A percentile compares a stretch with the other conserved stretches of the same genome.
Evolutionary conservation across 2,797 vertebrate species (phyloP).

Genomic region (Cottoperca gobio): DNA sequence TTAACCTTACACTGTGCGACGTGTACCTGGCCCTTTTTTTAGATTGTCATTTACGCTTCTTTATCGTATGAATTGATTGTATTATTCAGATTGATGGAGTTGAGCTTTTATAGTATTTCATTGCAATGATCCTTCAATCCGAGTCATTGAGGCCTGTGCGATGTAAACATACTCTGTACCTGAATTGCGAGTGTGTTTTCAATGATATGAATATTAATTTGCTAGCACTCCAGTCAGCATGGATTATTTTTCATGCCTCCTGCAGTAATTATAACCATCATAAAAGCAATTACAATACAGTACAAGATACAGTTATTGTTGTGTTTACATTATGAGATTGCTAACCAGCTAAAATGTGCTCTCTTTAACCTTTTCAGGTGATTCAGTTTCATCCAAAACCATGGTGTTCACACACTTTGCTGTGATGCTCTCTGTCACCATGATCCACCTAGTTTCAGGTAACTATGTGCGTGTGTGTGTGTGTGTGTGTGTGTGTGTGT

Average conservation of each 20-base stretch:
- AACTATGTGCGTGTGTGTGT: constrained; percentile 50
- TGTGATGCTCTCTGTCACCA: constrained; percentile 81
- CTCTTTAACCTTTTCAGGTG: constrained; percentile 69
- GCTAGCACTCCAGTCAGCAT: neutral
- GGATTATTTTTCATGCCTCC: neutral
- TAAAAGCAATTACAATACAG: constrained; percentile 7
- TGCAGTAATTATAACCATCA: constrained; percentile 13
- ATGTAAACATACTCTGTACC: constrained; percentile 66
- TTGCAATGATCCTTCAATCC: constrained; percentile 27
- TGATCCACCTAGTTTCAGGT: constrained; percentile 83
- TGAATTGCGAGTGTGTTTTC: constrained; percentile 23
- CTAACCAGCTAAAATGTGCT: constrained; percentile 31
- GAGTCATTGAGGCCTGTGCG: constrained; percentile 60
- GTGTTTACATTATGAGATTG: constrained; percentile 17
- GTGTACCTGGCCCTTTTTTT: neutral
- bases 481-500: constrained; percentile 24
- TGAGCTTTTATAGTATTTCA: constrained; percentile 23
- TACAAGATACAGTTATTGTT: neutral
- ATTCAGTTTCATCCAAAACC: constrained; percentile 62
- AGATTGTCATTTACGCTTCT: neutral
- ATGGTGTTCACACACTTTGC: constrained; percentile 79
- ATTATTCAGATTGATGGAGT: neutral
- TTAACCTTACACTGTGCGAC: constrained; percentile 25
- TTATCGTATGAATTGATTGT: neutral
- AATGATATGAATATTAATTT: constrained; percentile 31